Conservation (phyloP, 2,797 vertebrate species). For the Sebastes variabilis region DNA sequence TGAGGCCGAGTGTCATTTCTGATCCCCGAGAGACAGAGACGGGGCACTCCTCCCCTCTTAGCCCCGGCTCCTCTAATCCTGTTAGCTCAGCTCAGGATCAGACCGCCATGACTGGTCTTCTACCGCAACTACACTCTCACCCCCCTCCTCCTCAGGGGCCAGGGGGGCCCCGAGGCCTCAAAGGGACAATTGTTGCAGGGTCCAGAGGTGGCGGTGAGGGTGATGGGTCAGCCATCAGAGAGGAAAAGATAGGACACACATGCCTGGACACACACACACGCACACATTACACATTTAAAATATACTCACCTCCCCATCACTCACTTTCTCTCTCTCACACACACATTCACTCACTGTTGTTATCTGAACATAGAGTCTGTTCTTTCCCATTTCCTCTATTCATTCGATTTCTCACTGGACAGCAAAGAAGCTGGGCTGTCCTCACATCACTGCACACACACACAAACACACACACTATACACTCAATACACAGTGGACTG, state of each 20-base stretch:
- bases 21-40: slow-evolving; percentile 55
- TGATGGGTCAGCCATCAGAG: slow-evolving; percentile 52
- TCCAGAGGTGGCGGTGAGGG: slow-evolving; percentile 52
- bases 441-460: slow-evolving; percentile 8
- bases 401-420: slow-evolving; percentile 2
- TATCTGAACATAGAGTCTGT: not conserved
- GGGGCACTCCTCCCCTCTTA: slow-evolving; percentile 49
- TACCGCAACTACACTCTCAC: not conserved
- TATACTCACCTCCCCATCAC: not conserved
- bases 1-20: slow-evolving; percentile 56
- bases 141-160: slow-evolving; percentile 3
- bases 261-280: slow-evolving; percentile 5
- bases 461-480: not conserved
- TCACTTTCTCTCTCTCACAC: not conserved
- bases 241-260: slow-evolving; percentile 32
- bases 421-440: slow-evolving; percentile 9
- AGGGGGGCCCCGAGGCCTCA: slow-evolving; percentile 48
- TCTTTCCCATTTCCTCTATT: slow-evolving; percentile 6
- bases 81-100: slow-evolving; percentile 71
- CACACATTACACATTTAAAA: slow-evolving; percentile 2
- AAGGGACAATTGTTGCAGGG: slow-evolving; percentile 71
- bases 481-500: slow-evolving; percentile 22
- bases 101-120: slow-evolving; percentile 58
- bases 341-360: not conserved
- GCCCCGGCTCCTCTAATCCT: slow-evolving; percentile 69